phyloP scores from a whole-genome alignment of 2,888 invertebrate genomes.

The Eumacrocentrus americanus region DNA sequence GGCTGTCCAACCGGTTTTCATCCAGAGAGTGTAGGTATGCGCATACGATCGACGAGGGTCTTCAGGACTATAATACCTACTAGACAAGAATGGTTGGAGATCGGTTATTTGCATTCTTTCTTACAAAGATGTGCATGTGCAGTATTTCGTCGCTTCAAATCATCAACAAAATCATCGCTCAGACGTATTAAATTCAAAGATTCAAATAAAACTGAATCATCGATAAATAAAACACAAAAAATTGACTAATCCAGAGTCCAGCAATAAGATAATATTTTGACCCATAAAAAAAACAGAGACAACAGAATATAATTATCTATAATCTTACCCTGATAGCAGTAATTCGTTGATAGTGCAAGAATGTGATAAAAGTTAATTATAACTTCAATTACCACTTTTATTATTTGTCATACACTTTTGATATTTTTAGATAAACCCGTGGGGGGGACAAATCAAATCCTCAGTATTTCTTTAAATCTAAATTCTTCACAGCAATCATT shows the following conservation, averaged over 20 bases:
- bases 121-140: no score
- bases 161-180: neutral
- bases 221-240: neutral
- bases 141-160: neutral
- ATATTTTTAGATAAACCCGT: neutral
- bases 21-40: neutral
- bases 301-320: neutral
- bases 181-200: slow-evolving; percentile 54
- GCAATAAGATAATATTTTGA: neutral
- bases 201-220: slow-evolving; percentile 31
- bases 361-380: neutral
- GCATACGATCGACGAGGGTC: neutral
- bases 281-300: neutral
- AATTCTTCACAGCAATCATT: no score
- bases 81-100: neutral
- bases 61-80: neutral
- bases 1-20: slow-evolving; percentile 12
- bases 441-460: no score
- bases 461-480: no score
- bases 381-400: neutral
- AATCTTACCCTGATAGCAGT: neutral
- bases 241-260: neutral
- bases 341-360: neutral
- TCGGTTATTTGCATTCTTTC: neutral
- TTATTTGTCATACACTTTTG: neutral